Percentiles rank a stretch among this genome's conserved stretches.
phyloP scores from a whole-genome alignment of 2,113 vertebrate genomes.

The Ramphastos sulfuratus region DNA sequence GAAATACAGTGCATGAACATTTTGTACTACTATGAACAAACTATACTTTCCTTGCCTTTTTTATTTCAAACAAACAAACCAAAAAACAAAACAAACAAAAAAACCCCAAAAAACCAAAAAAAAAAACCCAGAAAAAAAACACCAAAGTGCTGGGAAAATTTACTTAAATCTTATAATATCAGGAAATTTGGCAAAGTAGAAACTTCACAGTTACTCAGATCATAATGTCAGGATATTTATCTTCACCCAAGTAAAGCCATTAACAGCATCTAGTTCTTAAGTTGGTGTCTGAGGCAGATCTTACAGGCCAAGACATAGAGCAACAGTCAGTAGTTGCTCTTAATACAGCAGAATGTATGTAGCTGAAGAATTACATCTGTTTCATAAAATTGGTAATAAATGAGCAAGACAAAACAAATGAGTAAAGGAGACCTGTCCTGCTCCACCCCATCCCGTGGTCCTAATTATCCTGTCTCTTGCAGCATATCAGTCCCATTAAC shows the following conservation, averaged over 20 bases:
- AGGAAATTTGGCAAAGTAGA: constrained; percentile 27
- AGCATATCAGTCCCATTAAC: neutral
- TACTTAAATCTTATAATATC: constrained; percentile 1
- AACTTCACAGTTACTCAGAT: constrained; percentile 16
- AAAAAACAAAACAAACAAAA: neutral
- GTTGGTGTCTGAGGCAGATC: neutral
- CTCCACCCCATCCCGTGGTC: neutral
- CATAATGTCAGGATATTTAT: neutral
- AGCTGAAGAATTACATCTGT: constrained; percentile 25
- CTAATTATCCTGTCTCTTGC: constrained; percentile 28
- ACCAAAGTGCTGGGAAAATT: neutral
- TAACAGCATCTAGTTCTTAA: neutral
- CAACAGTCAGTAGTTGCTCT: neutral
- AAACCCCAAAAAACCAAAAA: neutral
- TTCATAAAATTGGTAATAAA: constrained; percentile 27
- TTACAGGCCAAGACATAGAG: neutral
- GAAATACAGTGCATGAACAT: neutral
- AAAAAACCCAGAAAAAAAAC: neutral
- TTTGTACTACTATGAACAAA: neutral
- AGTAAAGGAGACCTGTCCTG: neutral
- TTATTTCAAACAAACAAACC: too few species aligned
- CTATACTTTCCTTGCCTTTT: neutral
- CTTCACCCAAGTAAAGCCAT: neutral
- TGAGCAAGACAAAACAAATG: constrained; percentile 20
- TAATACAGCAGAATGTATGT: neutral